Conservation (phyloP, 2,797 vertebrate genomes). For the Cephalopachus bancanus region DNA sequence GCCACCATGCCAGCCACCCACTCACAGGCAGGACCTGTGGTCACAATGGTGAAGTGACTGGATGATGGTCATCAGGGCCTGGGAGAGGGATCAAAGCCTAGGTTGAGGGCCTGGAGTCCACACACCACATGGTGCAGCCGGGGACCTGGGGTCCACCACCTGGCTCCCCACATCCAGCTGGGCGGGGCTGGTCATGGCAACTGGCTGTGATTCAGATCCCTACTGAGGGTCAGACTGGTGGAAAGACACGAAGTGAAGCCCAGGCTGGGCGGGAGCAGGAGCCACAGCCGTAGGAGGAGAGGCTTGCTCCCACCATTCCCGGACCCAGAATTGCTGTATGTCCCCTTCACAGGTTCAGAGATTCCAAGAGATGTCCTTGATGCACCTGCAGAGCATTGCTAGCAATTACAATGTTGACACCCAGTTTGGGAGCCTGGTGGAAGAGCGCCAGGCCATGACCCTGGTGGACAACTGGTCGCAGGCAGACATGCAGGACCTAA, state of each 20-base stretch:
- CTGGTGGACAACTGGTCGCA: no score
- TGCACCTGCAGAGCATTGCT: constrained; percentile 89
- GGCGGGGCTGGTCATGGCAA: no score
- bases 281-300: no score
- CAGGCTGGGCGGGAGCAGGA: no score
- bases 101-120: background rate
- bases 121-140: background rate
- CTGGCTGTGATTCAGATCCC: no score
- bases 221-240: no score
- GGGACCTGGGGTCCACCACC: background rate
- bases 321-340: background rate
- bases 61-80: background rate
- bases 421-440: no score
- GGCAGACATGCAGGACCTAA: no score
- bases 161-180: no score
- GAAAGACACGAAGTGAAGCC: no score
- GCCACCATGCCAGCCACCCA: accelerated
- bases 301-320: background rate
- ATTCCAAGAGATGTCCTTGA: constrained; percentile 89
- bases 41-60: no score
- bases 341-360: constrained; percentile 88
- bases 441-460: no score
- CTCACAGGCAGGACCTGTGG: background rate
- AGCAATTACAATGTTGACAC: constrained; percentile 89
- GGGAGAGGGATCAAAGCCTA: background rate